Base-by-base conservation (phyloP, 2,797 vertebrate genomes). In the Poecilia velifera region DNA sequence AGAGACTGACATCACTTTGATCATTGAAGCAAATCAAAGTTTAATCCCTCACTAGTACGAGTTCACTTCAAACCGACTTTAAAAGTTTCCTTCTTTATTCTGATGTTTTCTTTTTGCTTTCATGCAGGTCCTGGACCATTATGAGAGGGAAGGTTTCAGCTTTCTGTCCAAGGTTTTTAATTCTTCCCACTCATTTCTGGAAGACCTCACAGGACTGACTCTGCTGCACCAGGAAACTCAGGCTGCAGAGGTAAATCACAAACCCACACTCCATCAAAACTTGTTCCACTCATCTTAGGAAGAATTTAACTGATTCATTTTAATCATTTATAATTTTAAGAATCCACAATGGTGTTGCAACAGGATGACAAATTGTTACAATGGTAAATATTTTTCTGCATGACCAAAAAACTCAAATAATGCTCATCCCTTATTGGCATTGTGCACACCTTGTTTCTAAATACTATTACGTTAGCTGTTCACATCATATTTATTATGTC, bases 141-240 rank as follows among this genome's bases (percentile, higher is more conserved):
- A 99, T 41, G 97, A 99, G 89, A 95, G 80, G 77, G 98, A 99
- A 73, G 96, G 98, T n/a, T 99, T 99, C 94, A 88, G 92, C 90
- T 99, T 99, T 94, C 94, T 99, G 71, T 96, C 95, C 7, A 96
- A 98, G 85, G 98, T 98, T 89, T 99, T 99, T 91, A 98, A 99
- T 94, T 99, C 98, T n/a, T 98, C 98, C 22, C 98, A 99, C 95
- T 98, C 98, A 66, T 99, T 98, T 95, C 96, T 99, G 91, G 98
- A 99, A 93, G 98, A 99, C 90, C 94, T 99, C 91, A 99, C 98
- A 0, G 98, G 98, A 31, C 96, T 99, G 74, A 99, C 98, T 0
- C 92, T 98, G 89, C 91, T 99, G 59, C 98, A 99, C 87, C 98
- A 99, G 93, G 98, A 99, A 92, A 99, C 98, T 0, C 98, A 99